Percentiles rank a stretch among this genome's conserved stretches.
These are phyloP conservation scores for Onychomys torridus DNA, from an alignment of 2,797 vertebrate species.

Conservation along the genomic window DNA sequence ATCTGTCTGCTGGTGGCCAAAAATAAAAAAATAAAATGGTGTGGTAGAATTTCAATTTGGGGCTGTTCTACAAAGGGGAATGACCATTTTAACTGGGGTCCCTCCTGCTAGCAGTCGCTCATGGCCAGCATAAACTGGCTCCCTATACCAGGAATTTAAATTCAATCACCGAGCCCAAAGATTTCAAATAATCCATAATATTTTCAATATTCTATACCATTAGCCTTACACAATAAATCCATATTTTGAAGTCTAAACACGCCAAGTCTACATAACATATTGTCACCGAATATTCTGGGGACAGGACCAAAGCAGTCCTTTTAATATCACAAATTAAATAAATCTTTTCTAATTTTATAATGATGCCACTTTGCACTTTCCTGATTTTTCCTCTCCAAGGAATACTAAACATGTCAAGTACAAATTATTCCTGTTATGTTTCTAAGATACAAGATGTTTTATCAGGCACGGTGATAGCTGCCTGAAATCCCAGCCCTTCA, in stretches of 20 bases:
- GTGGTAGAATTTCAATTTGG: not conserved
- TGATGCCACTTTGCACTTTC: conserved; percentile 13
- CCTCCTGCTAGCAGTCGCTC: not conserved
- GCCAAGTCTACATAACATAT: not conserved
- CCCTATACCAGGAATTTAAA: conserved; percentile 1
- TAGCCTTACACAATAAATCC: not conserved
- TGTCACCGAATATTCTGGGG: not conserved
- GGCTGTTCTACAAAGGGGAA: not conserved
- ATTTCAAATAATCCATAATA: conserved; percentile 35
- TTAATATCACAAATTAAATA: conserved; percentile 38
- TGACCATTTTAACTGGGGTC: not conserved
- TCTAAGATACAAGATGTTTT: not conserved
- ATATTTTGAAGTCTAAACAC: not conserved
- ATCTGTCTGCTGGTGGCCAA: not conserved
- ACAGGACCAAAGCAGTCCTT: not conserved
- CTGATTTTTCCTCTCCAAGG: not conserved
- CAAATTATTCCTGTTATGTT: not conserved
- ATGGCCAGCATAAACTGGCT: not conserved
- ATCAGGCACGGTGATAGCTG: not conserved
- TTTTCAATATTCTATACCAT: not conserved
- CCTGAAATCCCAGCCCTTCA: not conserved
- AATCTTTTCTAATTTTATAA: conserved; percentile 21
- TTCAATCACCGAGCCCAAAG: not conserved
- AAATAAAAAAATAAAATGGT: not conserved
- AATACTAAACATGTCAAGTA: not conserved